Percentiles rank a stretch among this genome's conserved stretches.
Conservation (phyloP, 2,113 vertebrate genomes). For the Neomonachus schauinslandi region DNA sequence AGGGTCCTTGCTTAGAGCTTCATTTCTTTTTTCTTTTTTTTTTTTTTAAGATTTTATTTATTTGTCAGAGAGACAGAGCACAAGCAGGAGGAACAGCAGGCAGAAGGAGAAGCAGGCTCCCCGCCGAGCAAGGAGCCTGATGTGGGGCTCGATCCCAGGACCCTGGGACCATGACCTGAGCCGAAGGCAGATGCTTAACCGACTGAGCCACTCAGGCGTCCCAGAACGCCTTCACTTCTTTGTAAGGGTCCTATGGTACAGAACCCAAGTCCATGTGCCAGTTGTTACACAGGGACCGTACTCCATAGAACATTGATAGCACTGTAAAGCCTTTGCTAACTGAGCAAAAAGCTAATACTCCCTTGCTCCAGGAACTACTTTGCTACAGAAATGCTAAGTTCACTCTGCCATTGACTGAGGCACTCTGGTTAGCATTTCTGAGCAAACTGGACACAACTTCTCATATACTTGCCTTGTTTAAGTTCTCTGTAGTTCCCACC, state of each 20-base stretch:
- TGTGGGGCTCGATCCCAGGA: no score
- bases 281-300: not conserved
- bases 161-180: no score
- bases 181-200: no score
- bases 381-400: constrained; percentile 24
- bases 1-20: not conserved
- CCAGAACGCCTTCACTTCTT: not conserved
- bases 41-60: no score
- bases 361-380: not conserved
- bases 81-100: no score
- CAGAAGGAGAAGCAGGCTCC: no score
- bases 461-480: not conserved
- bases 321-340: not conserved
- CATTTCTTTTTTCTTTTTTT: not conserved
- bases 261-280: not conserved
- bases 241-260: not conserved
- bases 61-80: no score
- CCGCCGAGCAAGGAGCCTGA: no score
- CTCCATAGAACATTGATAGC: not conserved
- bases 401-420: not conserved
- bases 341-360: not conserved
- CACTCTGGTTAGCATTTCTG: not conserved
- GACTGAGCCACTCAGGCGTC: no score
- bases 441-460: not conserved
- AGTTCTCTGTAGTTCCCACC: not conserved